phyloP scores from a whole-genome alignment of 2,888 invertebrate species.

The Parnassius orleans region DNA sequence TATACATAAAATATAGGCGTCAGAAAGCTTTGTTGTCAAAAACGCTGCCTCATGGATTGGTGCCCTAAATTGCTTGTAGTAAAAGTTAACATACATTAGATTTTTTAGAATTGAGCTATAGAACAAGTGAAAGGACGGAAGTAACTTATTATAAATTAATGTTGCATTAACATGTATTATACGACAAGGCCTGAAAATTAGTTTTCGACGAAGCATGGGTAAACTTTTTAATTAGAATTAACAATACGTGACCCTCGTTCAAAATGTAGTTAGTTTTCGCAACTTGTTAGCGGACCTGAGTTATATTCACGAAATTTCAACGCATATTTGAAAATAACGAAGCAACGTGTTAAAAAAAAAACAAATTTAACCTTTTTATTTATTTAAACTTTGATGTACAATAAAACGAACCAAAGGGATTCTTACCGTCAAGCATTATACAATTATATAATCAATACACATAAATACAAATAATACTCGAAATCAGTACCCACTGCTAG shows the following conservation, averaged over 20 bases:
- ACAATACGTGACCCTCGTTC: constrained; percentile 27
- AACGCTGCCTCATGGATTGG: neutral
- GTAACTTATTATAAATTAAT: constrained; percentile 4
- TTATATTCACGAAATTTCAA: constrained; percentile 12
- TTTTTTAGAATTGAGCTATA: neutral
- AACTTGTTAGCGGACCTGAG: constrained; percentile 23
- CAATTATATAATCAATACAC: too few species aligned
- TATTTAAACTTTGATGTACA: too few species aligned
- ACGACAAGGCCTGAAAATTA: constrained; percentile 17
- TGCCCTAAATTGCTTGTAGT: too few species aligned
- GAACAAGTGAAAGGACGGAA: neutral
- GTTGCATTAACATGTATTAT: constrained; percentile 18
- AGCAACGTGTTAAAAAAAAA: neutral
- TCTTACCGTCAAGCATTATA: too few species aligned
- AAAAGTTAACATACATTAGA: neutral
- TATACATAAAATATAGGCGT: too few species aligned
- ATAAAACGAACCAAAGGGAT: too few species aligned
- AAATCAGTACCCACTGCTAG: too few species aligned
- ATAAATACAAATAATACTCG: too few species aligned
- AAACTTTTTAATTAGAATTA: constrained; percentile 28
- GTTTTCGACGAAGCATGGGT: constrained; percentile 17
- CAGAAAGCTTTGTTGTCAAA: too few species aligned
- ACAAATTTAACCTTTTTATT: too few species aligned
- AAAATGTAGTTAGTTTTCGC: constrained; percentile 22
- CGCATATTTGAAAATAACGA: neutral